A percentile compares a stretch with the other conserved stretches of the same genome.
Conservation (phyloP, 2,797 vertebrate genomes). For the Sebastolobus alascanus region DNA sequence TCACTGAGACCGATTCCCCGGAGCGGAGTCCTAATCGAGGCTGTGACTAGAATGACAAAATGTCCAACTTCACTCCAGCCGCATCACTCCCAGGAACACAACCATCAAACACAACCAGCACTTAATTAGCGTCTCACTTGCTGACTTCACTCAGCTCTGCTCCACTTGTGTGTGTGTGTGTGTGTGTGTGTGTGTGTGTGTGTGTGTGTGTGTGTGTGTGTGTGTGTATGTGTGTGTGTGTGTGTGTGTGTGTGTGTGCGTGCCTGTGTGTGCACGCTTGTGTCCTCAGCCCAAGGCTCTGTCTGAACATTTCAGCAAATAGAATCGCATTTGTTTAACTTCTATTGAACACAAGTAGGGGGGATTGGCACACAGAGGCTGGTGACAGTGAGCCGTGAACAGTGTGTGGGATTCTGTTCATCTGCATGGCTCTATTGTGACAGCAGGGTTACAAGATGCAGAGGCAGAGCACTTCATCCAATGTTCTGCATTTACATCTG, state of each 20-base stretch:
- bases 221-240: slow-evolving; percentile 17
- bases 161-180: slow-evolving; percentile 28
- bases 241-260: slow-evolving; percentile 11
- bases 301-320: slow-evolving; percentile 75
- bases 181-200: slow-evolving; percentile 8
- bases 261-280: slow-evolving; percentile 24
- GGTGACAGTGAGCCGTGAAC: slow-evolving; percentile 36
- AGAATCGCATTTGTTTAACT: slow-evolving; percentile 79
- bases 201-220: slow-evolving; percentile 4
- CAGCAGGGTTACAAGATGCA: slow-evolving; percentile 26
- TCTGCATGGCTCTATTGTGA: slow-evolving; percentile 34
- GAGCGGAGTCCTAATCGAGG: slow-evolving; percentile 44
- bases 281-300: slow-evolving; percentile 65
- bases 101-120: slow-evolving; percentile 60
- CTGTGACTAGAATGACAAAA: slow-evolving; percentile 72
- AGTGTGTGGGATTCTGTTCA: slow-evolving; percentile 53
- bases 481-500: slow-evolving; percentile 27
- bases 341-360: slow-evolving; percentile 52
- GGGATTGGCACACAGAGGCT: slow-evolving; percentile 40
- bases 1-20: slow-evolving; percentile 33
- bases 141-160: slow-evolving; percentile 61
- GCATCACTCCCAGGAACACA: slow-evolving; percentile 64
- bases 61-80: slow-evolving; percentile 43
- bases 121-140: slow-evolving; percentile 77
- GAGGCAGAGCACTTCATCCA: slow-evolving; percentile 3